Evolutionary conservation across 2,797 vertebrate genomes (phyloP).

Genomic region (Glossophaga mutica): DNA sequence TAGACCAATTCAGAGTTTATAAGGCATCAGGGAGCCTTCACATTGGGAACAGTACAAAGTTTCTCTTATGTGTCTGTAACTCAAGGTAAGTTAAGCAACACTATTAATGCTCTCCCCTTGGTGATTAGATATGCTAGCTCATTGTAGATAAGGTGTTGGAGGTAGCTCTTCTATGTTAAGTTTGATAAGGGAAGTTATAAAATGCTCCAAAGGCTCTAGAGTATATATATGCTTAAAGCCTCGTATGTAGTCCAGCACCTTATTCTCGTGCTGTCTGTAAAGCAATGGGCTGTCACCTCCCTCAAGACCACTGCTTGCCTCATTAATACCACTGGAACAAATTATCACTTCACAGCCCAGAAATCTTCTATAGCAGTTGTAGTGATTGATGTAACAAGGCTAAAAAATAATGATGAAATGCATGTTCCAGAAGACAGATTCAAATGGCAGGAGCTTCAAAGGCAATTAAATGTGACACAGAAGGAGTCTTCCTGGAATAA

Average conservation of each 20-base stretch:
- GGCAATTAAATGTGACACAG: conserved; percentile 84
- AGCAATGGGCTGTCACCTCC: conserved; percentile 83
- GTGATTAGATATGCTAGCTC: conserved; percentile 57
- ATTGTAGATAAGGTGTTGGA: conserved; percentile 51
- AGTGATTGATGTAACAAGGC: conserved; percentile 88
- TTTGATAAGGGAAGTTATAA: conserved; percentile 44
- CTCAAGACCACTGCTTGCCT: conserved; percentile 84
- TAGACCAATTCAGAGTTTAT: conserved; percentile 55
- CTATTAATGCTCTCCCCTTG: conserved; percentile 44
- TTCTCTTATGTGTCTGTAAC: conserved; percentile 62
- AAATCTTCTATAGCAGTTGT: conserved; percentile 83
- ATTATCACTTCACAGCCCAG: conserved; percentile 88
- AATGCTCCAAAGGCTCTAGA: conserved; percentile 60
- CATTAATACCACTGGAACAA: conserved; percentile 87
- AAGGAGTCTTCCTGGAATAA: conserved; percentile 81
- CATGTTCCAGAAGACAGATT: conserved; percentile 84
- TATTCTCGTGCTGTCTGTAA: conserved; percentile 79
- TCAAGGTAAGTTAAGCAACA: conserved; percentile 64
- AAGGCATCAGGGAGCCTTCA: conserved; percentile 62
- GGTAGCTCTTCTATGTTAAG: conserved; percentile 24
- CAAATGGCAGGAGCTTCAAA: conserved; percentile 85
- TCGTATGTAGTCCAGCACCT: conserved; percentile 62
- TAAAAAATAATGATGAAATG: conserved; percentile 87
- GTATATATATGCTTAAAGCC: conserved; percentile 56
- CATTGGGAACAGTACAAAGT: conserved; percentile 56